These are phyloP conservation scores for Gastracanthus pulcherrimus DNA, from an alignment of 2,888 invertebrate species.

Conservation along the genomic window DNA sequence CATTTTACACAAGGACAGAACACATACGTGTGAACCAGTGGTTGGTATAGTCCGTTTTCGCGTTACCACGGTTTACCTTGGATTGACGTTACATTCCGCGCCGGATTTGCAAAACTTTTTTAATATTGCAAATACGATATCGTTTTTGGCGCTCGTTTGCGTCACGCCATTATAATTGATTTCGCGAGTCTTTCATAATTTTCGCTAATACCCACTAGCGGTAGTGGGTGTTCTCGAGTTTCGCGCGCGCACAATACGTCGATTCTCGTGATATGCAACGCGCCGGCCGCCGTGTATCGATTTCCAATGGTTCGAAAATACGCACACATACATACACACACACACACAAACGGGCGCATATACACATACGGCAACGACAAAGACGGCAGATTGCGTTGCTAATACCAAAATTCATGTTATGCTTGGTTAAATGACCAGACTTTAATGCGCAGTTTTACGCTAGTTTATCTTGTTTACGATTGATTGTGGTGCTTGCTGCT, in stretches of 20 bases:
- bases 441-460: not conserved
- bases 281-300: constrained; percentile 20
- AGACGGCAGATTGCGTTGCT: not conserved
- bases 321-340: not conserved
- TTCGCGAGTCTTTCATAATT: constrained; percentile 12
- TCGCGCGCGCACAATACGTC: constrained; percentile 12
- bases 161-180: constrained; percentile 11
- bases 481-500: not conserved
- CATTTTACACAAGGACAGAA: not conserved
- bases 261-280: constrained; percentile 1
- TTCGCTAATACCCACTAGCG: constrained; percentile 9
- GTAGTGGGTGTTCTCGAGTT: not conserved
- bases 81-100: not conserved
- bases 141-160: constrained; percentile 7
- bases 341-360: no score
- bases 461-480: not conserved
- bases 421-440: not conserved
- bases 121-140: constrained; percentile 33
- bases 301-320: constrained; percentile 30
- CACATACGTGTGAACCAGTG: not conserved
- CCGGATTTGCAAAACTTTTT: constrained; percentile 17
- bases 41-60: no score
- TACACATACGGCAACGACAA: not conserved
- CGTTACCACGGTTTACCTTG: not conserved
- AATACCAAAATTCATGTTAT: constrained; percentile 2